Base-by-base conservation (phyloP, 2,888 invertebrate species). In the Ceramica pisi region DNA sequence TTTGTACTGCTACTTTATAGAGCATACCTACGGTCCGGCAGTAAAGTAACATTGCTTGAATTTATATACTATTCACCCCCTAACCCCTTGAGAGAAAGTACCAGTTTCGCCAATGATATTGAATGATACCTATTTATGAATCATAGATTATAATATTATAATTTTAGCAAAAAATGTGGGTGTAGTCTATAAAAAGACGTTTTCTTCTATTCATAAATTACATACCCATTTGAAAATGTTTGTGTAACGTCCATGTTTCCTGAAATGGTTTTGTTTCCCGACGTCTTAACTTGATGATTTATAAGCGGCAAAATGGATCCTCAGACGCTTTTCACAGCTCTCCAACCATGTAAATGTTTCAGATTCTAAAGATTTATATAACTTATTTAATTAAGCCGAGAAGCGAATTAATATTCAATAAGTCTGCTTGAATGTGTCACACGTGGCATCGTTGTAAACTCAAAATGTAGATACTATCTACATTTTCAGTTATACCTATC, bases 371-470 rank as follows among this genome's bases (percentile, higher is more conserved):
- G 48, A 63, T 72, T 72, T 73, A 65, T 65, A 64, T 67, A 26
- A 61, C 35, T 23, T 66, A 70, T 82, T 70, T 82, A 80, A 79
- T 72, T 72, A 72, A 71, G 53, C 63, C 5, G 41, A 59, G 53
- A 35, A 44, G 53, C 19, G 10, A 60, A 78, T 70, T 31, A 56
- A 71, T 71, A 72, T 78, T 78, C 71, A 44, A 62, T 50, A 7
- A 55, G 35, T 77, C 31, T 35, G 21, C 44, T 59, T 59, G 26
- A 63, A 60, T 23, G 14, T 50, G 35, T 78, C 48, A 62, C 56
- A 46, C 50, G 31, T 46, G 50, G n/a, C 41, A 16, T 41, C 46
- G 38, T 59, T 77, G 31, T 60, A 50, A 62, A 61, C 60, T 77
- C 50, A 57, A 70, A 16, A 44, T 44, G 19, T n/a, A n/a, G n/a